These are phyloP conservation scores for Brevimyrus niger DNA, from an alignment of 2,113 vertebrate genomes.

Conservation along the genomic window DNA sequence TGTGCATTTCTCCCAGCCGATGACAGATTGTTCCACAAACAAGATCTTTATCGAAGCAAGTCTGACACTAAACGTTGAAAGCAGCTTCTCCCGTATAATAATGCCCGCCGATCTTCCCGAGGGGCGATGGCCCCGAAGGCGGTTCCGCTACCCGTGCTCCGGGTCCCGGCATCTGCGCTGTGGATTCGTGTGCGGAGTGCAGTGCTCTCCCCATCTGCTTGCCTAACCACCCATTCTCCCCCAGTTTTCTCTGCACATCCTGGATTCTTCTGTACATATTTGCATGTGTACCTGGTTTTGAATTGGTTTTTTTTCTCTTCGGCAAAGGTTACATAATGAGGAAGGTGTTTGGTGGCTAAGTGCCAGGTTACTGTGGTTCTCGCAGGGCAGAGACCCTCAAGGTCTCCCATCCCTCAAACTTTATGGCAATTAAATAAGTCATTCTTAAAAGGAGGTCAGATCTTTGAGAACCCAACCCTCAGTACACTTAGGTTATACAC, in stretches of 20 bases:
- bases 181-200: not conserved
- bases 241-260: not conserved
- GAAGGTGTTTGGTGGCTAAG: constrained; percentile 23
- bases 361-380: not conserved
- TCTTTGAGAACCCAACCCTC: too few species aligned
- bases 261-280: constrained; percentile 32
- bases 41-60: constrained; percentile 33
- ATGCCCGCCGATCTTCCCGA: not conserved
- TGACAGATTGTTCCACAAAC: constrained; percentile 47
- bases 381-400: not conserved
- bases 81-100: constrained; percentile 29
- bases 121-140: not conserved
- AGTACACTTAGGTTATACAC: not conserved
- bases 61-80: constrained; percentile 29
- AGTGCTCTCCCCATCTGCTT: not conserved
- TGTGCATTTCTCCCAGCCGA: constrained; percentile 22
- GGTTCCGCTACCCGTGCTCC: not conserved
- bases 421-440: not conserved
- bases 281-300: constrained; percentile 61
- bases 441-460: not conserved
- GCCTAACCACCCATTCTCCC: not conserved
- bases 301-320: constrained; percentile 44
- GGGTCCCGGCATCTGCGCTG: constrained; percentile 23
- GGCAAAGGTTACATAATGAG: constrained; percentile 5
- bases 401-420: not conserved